Evolutionary conservation across 2,797 vertebrate species (phyloP).

Genomic region (Hippoglossus hippoglossus): DNA sequence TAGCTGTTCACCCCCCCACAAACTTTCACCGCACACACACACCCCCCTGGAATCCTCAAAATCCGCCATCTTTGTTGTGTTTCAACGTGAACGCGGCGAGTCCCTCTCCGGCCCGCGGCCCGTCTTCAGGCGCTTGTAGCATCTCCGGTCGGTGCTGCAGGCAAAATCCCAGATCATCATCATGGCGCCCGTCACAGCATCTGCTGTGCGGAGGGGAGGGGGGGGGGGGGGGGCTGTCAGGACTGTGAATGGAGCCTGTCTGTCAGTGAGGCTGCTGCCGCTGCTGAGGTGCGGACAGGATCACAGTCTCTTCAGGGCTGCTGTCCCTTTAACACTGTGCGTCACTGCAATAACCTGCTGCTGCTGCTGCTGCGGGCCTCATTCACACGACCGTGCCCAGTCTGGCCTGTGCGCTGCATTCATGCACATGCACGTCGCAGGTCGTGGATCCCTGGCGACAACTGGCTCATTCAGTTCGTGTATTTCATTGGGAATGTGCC

Average conservation of each 20-base stretch:
- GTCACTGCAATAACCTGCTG: not conserved
- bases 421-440: not conserved
- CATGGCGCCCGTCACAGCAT: conserved; percentile 85
- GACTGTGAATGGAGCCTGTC: conserved; percentile 81
- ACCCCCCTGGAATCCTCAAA: accelerated
- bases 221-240: conserved; percentile 70
- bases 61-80: conserved; percentile 63
- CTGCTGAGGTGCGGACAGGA: conserved; percentile 41
- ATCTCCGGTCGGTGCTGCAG: conserved; percentile 76
- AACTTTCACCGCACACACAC: conserved; percentile 56
- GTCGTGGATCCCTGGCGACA: not conserved
- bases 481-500: not conserved
- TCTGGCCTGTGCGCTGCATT: not conserved
- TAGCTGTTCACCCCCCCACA: not conserved
- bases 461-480: not conserved
- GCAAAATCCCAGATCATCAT: conserved; percentile 85
- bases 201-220: conserved; percentile 81
- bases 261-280: conserved; percentile 57
- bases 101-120: not conserved
- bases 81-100: too few species aligned
- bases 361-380: conserved; percentile 7
- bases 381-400: not conserved
- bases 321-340: conserved; percentile 55
- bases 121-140: conserved; percentile 7
- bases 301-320: not conserved